Base-by-base conservation (phyloP, 2,888 invertebrate genomes). In the Ectropis crepuscularia region DNA sequence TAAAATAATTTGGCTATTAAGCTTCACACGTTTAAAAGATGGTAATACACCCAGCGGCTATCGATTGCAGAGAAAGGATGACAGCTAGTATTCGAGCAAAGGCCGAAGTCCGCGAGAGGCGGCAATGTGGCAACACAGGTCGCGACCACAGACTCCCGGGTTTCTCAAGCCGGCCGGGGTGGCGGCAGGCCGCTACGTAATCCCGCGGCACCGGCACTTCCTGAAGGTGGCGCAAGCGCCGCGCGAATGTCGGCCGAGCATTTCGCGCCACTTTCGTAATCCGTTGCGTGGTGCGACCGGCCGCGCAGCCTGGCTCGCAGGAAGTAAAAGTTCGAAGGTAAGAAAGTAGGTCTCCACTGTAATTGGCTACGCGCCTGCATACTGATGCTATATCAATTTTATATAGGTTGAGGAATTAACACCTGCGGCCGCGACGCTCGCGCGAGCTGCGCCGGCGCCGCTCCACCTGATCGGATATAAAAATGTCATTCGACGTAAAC, bases 271-370 rank as follows among this genome's bases (percentile, higher is more conserved):
- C 91, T 92, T 90, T 92, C 92, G 92, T 90, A 91, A 92, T 89
- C 85, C 85, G 87, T 90, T 91, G 91, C 90, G 91, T 90, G 88
- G 92, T 83, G 86, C 90, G 88, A 86, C 87, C 89, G 89, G 87
- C 72, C 85, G 88, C 85, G 87, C 83, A 78, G 89, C 86, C 86
- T 81, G 88, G 89, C 88, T 90, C 91, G 90, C 90, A 92, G 92
- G 92, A 92, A 92, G 92, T 92, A 92, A 92, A 92, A 92, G 92
- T 92, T 92, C 92, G 91, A 91, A 92, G 92, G 90, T 92, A 92
- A 90, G 92, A 92, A 92, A 92, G 92, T 92, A 90, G 92, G 92
- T 92, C 92, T 90, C 89, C 83, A 75, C 86, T 90, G 89, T 89
- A 91, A 90, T 91, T 91, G 91, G 91, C 90, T 89, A 83, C 85